Evolutionary conservation across 2,888 invertebrate species (phyloP).

Genomic region (Patella ulyssiponensis): DNA sequence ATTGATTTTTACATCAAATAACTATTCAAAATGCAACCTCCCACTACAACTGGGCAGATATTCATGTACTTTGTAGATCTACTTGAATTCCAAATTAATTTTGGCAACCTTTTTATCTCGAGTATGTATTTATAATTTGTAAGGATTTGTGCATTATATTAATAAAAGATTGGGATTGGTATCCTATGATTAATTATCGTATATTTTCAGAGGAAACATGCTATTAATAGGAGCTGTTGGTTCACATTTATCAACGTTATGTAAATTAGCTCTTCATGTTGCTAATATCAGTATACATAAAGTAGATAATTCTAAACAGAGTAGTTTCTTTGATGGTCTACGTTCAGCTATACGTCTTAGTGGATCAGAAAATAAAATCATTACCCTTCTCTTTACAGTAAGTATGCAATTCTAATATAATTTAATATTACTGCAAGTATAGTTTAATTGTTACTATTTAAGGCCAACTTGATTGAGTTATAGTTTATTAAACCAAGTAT

Average conservation of each 20-base stretch:
- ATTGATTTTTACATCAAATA: too few relatives aligned
- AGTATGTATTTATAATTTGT: too few relatives aligned
- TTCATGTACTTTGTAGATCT: too few relatives aligned
- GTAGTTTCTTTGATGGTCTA: constrained; percentile 71
- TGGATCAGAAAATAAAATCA: constrained; percentile 70
- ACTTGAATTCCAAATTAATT: too few relatives aligned
- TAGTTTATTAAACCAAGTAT: background rate
- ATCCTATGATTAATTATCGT: too few relatives aligned
- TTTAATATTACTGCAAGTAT: background rate
- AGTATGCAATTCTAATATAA: constrained; percentile 31
- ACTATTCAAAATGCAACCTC: too few relatives aligned
- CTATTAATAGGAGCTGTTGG: constrained; percentile 70
- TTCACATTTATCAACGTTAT: constrained; percentile 69
- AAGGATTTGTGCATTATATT: too few relatives aligned
- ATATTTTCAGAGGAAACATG: constrained; percentile 67
- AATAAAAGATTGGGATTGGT: too few relatives aligned
- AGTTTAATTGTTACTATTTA: background rate
- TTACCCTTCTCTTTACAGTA: constrained; percentile 70
- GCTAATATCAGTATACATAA: constrained; percentile 68
- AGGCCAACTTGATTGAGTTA: background rate
- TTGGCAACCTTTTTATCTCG: too few relatives aligned
- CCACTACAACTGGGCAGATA: too few relatives aligned
- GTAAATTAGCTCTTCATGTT: constrained; percentile 70
- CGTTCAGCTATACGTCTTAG: constrained; percentile 70
- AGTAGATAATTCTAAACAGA: constrained; percentile 69